Evolutionary conservation across 2,113 vertebrate genomes (phyloP).

Genomic region (Poecile atricapillus): DNA sequence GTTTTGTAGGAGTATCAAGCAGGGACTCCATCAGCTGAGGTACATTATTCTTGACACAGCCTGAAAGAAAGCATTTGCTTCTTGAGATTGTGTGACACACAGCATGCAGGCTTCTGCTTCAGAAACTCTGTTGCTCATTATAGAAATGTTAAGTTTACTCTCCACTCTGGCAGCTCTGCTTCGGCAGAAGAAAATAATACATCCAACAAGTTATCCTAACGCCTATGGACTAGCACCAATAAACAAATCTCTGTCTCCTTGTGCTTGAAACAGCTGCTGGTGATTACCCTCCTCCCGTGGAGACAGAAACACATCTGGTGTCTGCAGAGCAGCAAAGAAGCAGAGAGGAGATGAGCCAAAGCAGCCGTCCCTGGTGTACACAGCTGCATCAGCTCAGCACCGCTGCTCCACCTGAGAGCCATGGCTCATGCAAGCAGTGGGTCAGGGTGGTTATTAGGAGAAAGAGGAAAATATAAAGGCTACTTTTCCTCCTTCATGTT

Average conservation of each 20-base stretch:
- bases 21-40: not conserved
- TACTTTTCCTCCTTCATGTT: rapidly evolving
- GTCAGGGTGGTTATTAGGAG: not conserved
- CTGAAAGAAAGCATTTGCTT: not conserved
- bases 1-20: not conserved
- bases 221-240: not conserved
- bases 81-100: not conserved
- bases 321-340: not conserved
- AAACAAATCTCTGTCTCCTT: conserved; percentile 6
- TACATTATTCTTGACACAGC: not conserved
- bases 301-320: conserved; percentile 44
- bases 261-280: conserved; percentile 23
- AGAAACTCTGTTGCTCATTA: not conserved
- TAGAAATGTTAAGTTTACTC: not conserved
- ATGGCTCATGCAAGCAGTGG: not conserved
- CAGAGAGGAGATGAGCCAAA: not conserved
- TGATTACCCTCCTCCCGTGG: conserved; percentile 32
- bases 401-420: not conserved
- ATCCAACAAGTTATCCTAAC: not conserved
- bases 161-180: not conserved
- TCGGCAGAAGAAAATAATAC: not conserved
- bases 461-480: not conserved
- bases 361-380: not conserved
- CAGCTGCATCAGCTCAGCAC: not conserved
- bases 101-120: not conserved